Evolutionary conservation across 2,113 vertebrate genomes (phyloP), one percentile per base, ranked within the genome.

Genomic region (Antennarius striatus): DNA sequence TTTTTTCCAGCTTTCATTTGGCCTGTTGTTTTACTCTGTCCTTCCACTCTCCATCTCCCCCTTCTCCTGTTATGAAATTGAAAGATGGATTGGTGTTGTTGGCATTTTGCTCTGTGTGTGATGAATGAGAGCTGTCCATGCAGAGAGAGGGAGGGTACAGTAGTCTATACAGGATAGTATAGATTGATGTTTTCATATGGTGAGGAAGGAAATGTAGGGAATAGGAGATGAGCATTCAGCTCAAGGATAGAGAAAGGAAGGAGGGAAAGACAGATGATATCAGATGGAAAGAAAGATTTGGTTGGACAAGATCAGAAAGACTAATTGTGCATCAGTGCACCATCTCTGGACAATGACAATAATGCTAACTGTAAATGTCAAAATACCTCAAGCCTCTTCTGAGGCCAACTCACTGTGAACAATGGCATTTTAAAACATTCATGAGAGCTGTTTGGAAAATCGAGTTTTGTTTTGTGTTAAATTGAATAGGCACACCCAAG

Each of bases 51-150:
- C 81, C 82, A 68, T 58, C 42, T 82, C 68, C 88, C 56, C 83
- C 80, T 14, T 12, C 67, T 86, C 91, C 91, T 65, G 63, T 89
- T 87, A 81, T 87, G 83, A 81, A 87, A 84, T 75, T 86, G 81
- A 86, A 84, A 76, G 83, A 84, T 87, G 79, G 77, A 87, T 89
- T 0, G 59, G 58, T 75, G 77, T 75, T 83, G 77, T 74, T 87
- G 85, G 68, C 68, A 43, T 68, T 49, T 74, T 61, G 81, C 9
- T 11, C 74, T 4, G 68, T 13, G 77, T 68, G 70, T 87, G 87
- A 89, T 89, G 83, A 89, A 89, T 87, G 87, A 86, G 85, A 84
- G 75, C 85, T 86, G 87, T 89, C 87, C 73, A 40, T 63, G 56
- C 61, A 56, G 63, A 68, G 66, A 84, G 77, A 74, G 77, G 53